Evolutionary conservation across 2,797 vertebrate species (phyloP).

Genomic region (Gouania willdenowi): DNA sequence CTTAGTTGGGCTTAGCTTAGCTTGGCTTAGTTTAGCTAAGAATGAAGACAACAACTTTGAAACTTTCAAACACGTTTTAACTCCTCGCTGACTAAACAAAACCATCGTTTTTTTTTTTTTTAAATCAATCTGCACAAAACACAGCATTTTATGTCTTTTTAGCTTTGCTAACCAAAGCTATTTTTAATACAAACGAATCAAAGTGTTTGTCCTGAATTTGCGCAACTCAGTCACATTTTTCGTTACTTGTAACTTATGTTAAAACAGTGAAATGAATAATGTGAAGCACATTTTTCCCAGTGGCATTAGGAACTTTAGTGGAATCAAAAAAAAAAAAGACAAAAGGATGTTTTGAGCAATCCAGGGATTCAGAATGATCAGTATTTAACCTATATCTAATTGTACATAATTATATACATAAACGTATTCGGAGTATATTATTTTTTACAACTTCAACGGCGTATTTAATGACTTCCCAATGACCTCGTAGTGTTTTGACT

Average conservation of each 20-base stretch:
- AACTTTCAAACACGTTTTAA: not conserved
- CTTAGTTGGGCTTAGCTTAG: not conserved
- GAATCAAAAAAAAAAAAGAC: slow-evolving; percentile 33
- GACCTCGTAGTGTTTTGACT: slow-evolving; percentile 70
- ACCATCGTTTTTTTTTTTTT: not conserved
- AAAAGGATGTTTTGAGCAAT: slow-evolving; percentile 61
- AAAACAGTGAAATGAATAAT: slow-evolving; percentile 50
- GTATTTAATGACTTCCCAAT: slow-evolving; percentile 73
- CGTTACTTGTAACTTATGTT: slow-evolving; percentile 6
- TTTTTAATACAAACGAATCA: not conserved
- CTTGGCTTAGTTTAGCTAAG: not conserved
- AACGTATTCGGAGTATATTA: slow-evolving; percentile 73
- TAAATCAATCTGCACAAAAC: not conserved
- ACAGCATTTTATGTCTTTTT: not conserved
- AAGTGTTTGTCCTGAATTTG: not conserved
- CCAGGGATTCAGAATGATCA: slow-evolving; percentile 78
- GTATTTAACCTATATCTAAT: slow-evolving; percentile 77
- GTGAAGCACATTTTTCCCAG: slow-evolving; percentile 50
- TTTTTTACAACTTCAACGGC: slow-evolving; percentile 63
- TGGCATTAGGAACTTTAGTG: slow-evolving; percentile 16
- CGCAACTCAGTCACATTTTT: slow-evolving; percentile 40
- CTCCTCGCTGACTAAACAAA: not conserved
- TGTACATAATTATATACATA: slow-evolving; percentile 73
- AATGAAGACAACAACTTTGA: too few relatives aligned
- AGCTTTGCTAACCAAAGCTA: not conserved